Evolutionary conservation across 2,113 vertebrate genomes (phyloP), one percentile per base, ranked within the genome.

Genomic region (Platycercus adscitus): DNA sequence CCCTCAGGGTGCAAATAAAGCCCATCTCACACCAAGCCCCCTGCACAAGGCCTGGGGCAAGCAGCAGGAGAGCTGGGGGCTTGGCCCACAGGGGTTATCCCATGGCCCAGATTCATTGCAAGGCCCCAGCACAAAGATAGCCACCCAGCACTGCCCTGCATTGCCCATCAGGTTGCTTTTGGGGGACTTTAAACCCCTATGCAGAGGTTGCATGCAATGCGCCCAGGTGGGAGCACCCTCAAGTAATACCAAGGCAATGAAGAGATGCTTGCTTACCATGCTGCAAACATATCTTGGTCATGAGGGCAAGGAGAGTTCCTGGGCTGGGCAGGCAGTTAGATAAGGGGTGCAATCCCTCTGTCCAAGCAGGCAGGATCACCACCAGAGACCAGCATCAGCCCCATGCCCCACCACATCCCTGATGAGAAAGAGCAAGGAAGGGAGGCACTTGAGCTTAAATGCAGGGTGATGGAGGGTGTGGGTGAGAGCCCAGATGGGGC

Each of bases 391-490:
- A 23, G 20, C 29, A 24, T 0, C 6, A 6, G 1, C 9, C 19
- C 60, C 15, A 1, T 0, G 0, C 41, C 55, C 25, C 19, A 66
- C 8, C 43, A 33, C 5, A 13, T 8, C 49, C 29, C 4, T 0
- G 1, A 2, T 0, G 0, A 33, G 6, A 2, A 1, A 1, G 1
- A 44, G 0, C 0, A 76, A 5, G 2, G 0, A 1, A 1, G 19
- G 2, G 5, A 11, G 17, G 14, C 37, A 53, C 21, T 24, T 31
- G 41, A 58, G 14, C 31, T 71, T 64, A 75, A 89, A 84, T n/a
- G 3, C 20, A 31, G 47, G 0, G 5, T 16, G 2, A 1, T 0
- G 4, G 43, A 20, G 12, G 17, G 43, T 5, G 31, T 14, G 60
- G 31, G 6, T 49, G 43, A 50, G 39, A 52, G 28, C n/a, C 21